Conservation (phyloP, 30 jellyfish, hydroid and myxozoan genomes). For the Phacellophora camtschatica region DNA sequence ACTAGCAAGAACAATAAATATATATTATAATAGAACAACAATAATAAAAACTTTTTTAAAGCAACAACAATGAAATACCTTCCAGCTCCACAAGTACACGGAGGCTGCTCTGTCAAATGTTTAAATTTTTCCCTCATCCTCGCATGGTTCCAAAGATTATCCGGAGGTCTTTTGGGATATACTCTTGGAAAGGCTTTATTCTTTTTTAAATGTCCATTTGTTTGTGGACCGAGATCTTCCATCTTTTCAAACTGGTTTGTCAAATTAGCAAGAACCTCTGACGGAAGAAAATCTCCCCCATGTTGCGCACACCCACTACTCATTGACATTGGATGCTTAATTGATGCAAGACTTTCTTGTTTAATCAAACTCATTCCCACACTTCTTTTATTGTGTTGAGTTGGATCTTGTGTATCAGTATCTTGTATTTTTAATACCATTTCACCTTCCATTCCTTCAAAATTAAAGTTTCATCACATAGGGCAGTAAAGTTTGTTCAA, state of each 20-base stretch:
- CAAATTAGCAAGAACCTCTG: conserved; percentile 63
- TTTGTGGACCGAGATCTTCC: conserved; percentile 78
- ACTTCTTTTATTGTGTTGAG: not conserved
- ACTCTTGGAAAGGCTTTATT: conserved; percentile 37
- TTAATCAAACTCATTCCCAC: not conserved
- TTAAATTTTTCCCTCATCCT: conserved; percentile 70
- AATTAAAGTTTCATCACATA: not conserved
- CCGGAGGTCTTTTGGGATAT: conserved; percentile 63
- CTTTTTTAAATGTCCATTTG: conserved; percentile 13
- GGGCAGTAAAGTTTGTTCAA: too few relatives aligned
- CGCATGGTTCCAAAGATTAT: conserved; percentile 84
- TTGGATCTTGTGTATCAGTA: not conserved
- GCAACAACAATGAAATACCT: too few relatives aligned
- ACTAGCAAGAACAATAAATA: too few relatives aligned
- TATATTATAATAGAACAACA: too few relatives aligned
- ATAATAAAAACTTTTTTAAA: too few relatives aligned
- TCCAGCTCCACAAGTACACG: conserved; percentile 97
- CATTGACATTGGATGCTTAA: conserved; percentile 38
- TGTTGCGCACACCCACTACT: conserved; percentile 42
- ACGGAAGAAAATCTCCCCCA: conserved; percentile 57
- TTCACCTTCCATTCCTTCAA: conserved; percentile 16
- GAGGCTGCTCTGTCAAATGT: conserved; percentile 88
- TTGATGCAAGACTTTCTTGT: conserved; percentile 11
- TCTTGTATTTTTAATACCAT: not conserved
- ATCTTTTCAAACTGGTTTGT: conserved; percentile 38